These are phyloP conservation scores for Amphiprion clarkii DNA, from an alignment of 2,797 vertebrate genomes.

Conservation along the genomic window DNA sequence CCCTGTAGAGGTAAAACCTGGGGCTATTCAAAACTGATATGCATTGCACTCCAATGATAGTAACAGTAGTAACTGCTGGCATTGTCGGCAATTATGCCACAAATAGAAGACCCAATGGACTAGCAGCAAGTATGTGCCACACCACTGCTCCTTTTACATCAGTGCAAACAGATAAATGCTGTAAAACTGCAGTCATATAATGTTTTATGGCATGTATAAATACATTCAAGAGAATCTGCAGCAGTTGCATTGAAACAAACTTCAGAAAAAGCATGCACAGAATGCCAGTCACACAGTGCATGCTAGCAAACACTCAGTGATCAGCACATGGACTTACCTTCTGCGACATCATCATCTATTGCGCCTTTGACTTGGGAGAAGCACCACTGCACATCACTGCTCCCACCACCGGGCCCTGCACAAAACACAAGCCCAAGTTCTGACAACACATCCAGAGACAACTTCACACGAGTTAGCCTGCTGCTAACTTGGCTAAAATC, in stretches of 20 bases:
- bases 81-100: constrained; percentile 22
- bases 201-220: not conserved
- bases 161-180: not conserved
- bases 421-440: constrained; percentile 41
- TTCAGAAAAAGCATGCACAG: constrained; percentile 13
- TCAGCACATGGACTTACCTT: constrained; percentile 87
- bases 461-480: constrained; percentile 65
- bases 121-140: not conserved
- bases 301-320: not conserved
- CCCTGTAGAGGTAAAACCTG: constrained; percentile 1
- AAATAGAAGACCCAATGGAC: not conserved
- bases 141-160: not conserved
- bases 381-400: constrained; percentile 96
- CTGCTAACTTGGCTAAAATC: constrained; percentile 44
- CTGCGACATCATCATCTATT: constrained; percentile 95
- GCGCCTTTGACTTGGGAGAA: constrained; percentile 98
- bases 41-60: not conserved
- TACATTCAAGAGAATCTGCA: not conserved
- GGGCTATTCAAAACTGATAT: not conserved
- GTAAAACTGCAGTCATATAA: no score
- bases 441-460: constrained; percentile 30
- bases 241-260: constrained; percentile 3
- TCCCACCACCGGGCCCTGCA: constrained; percentile 91
- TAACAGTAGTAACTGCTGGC: constrained; percentile 8
- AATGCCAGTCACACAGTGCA: not conserved